Conservation (phyloP, 2,113 vertebrate species). For the Spea multiplicata region DNA sequence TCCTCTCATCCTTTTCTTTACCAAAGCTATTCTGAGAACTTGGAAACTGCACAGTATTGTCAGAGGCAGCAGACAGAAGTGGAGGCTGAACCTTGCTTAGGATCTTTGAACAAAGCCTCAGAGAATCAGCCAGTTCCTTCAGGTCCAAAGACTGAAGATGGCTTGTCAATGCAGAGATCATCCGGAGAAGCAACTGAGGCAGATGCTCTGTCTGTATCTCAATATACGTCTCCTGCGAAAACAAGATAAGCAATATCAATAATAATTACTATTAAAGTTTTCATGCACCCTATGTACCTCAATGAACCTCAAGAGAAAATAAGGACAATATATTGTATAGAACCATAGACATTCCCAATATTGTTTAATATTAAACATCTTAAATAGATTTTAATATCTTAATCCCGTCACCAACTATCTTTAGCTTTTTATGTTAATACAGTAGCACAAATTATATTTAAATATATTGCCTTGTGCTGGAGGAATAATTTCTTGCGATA, state of each 20-base stretch:
- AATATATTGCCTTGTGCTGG: too few species aligned
- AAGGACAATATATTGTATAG: too few species aligned
- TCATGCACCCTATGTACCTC: not conserved
- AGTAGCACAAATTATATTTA: too few species aligned
- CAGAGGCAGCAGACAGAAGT: slow-evolving; percentile 75
- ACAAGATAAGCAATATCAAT: slow-evolving; percentile 1
- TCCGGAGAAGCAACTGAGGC: slow-evolving; percentile 89
- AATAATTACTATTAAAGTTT: not conserved
- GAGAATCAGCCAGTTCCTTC: slow-evolving; percentile 87
- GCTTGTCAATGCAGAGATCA: slow-evolving; percentile 88
- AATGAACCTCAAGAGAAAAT: too few species aligned
- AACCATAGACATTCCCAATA: too few species aligned
- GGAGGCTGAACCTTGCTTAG: slow-evolving; percentile 98
- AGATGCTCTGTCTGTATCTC: slow-evolving; percentile 98
- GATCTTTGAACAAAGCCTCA: slow-evolving; percentile 96
- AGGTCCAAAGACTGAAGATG: slow-evolving; percentile 84
- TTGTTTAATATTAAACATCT: too few species aligned
- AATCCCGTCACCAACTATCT: too few species aligned
- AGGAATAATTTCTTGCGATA: too few species aligned
- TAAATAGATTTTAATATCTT: too few species aligned
- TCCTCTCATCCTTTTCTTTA: slow-evolving; percentile 81
- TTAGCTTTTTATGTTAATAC: too few species aligned
- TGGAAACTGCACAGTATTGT: slow-evolving; percentile 66
- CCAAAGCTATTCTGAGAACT: slow-evolving; percentile 61
- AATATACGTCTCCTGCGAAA: slow-evolving; percentile 89